Evolutionary conservation across 2,113 vertebrate genomes (phyloP).

Genomic region (Thomomys bottae): DNA sequence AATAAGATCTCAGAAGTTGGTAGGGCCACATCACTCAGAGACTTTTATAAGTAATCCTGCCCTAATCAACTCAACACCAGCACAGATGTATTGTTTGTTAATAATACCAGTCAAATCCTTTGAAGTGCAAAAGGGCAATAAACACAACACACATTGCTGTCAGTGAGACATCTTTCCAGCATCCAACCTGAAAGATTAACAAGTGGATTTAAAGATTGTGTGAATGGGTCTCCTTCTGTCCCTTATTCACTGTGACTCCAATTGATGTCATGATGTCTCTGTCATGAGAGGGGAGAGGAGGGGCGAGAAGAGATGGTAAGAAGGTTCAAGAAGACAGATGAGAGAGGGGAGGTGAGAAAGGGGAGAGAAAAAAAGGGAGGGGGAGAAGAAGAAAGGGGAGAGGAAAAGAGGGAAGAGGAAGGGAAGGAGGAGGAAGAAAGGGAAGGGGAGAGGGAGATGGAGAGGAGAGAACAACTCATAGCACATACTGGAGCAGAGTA

Average conservation of each 20-base stretch:
- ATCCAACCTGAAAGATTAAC: background rate
- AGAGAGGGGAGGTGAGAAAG: too few species aligned
- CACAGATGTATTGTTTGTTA: conserved; percentile 43
- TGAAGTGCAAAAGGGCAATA: conserved; percentile 63
- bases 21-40: conserved; percentile 13
- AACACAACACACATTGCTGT: conserved; percentile 48
- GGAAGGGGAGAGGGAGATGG: too few species aligned
- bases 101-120: conserved; percentile 6
- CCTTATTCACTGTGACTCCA: background rate
- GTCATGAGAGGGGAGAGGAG: too few species aligned
- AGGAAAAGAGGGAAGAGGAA: background rate
- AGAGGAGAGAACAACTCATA: background rate
- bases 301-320: too few species aligned
- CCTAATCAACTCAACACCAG: conserved; percentile 41
- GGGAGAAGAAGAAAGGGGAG: background rate
- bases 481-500: background rate
- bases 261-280: too few species aligned
- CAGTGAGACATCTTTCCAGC: background rate
- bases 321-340: too few species aligned
- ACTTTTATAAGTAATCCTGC: conserved; percentile 36
- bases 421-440: background rate
- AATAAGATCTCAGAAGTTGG: background rate
- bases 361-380: too few species aligned
- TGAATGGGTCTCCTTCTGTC: background rate
- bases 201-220: background rate